These are phyloP conservation scores for Phymatocera aterrima DNA, from an alignment of 2,888 invertebrate genomes.

Conservation along the genomic window DNA sequence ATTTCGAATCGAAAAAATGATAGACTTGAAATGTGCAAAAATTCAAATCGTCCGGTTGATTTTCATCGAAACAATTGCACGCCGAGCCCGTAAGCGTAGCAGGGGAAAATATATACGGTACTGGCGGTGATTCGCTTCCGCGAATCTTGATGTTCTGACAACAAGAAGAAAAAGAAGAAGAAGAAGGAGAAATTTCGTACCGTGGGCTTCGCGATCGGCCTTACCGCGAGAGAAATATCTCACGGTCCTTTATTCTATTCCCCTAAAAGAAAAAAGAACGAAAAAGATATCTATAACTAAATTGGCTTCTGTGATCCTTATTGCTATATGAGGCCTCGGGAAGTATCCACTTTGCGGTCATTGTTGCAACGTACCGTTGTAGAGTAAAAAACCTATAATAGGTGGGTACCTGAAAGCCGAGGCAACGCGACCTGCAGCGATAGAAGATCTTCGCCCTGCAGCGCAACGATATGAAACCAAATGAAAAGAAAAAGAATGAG, in stretches of 20 bases:
- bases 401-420: constrained; percentile 33
- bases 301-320: constrained; percentile 36
- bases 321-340: constrained; percentile 21
- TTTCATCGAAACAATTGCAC: no score
- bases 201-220: not conserved
- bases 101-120: no score
- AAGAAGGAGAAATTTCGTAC: no score
- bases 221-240: not conserved
- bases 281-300: constrained; percentile 33
- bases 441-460: not conserved
- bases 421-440: not conserved
- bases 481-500: not conserved
- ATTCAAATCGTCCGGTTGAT: no score
- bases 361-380: constrained; percentile 33
- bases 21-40: no score
- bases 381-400: constrained; percentile 33
- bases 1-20: not conserved
- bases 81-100: no score
- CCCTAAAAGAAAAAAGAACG: constrained; percentile 22
- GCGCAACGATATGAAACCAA: no score
- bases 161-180: no score
- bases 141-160: no score
- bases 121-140: no score
- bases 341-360: constrained; percentile 28
- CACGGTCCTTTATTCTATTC: constrained; percentile 24